Percentiles rank a stretch among this genome's conserved stretches.
These are phyloP conservation scores for Phengaris alcon DNA, from an alignment of 2,888 invertebrate genomes.

Conservation along the genomic window DNA sequence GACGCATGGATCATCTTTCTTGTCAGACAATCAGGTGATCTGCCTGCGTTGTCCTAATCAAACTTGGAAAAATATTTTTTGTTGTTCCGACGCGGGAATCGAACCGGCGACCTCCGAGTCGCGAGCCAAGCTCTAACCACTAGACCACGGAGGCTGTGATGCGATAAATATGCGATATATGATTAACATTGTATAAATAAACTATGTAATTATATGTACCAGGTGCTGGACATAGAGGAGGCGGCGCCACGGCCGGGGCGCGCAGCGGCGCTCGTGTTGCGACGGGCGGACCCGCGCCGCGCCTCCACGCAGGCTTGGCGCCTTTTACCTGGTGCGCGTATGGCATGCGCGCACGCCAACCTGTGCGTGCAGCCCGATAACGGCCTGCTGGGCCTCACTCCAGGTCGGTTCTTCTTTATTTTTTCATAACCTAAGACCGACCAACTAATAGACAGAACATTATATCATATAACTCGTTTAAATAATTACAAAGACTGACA, in stretches of 20 bases:
- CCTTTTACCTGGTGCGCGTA: constrained; percentile 89
- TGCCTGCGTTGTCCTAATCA: too few species aligned
- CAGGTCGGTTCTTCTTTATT: constrained; percentile 47
- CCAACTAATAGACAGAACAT: too few species aligned
- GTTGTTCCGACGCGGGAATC: too few species aligned
- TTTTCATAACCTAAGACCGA: background rate
- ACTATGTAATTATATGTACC: constrained; percentile 7
- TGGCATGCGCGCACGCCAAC: constrained; percentile 92
- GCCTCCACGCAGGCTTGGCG: constrained; percentile 95
- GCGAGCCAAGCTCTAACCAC: too few species aligned
- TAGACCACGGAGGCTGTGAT: too few species aligned
- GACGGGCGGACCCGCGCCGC: constrained; percentile 90
- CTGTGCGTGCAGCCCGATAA: constrained; percentile 86
- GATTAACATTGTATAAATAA: too few species aligned
- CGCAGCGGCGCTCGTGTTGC: constrained; percentile 85
- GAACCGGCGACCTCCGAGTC: too few species aligned
- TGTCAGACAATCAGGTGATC: too few species aligned
- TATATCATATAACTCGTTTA: background rate
- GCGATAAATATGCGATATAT: too few species aligned
- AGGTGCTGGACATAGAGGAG: constrained; percentile 93
- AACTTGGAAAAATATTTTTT: too few species aligned
- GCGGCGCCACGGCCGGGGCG: constrained; percentile 90
- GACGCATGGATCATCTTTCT: too few species aligned
- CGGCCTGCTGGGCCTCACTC: constrained; percentile 79
- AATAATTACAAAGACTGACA: too few species aligned